phyloP scores from a whole-genome alignment of 1,140 invertebrate genomes.

The Gryllus bimaculatus region DNA sequence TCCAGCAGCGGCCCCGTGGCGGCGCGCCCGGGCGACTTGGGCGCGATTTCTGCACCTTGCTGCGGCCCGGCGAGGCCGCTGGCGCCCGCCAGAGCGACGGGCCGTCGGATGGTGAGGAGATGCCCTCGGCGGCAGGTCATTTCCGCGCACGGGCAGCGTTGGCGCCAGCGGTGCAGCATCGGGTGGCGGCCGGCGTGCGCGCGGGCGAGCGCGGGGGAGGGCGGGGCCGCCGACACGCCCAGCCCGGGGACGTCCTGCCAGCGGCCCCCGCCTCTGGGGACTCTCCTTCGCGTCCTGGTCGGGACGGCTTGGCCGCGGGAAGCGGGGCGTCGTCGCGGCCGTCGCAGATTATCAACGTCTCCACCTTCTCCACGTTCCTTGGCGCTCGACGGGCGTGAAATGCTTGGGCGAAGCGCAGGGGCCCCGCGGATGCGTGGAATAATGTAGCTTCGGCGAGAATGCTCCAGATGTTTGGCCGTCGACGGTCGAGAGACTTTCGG shows the following conservation, averaged over 20 bases:
- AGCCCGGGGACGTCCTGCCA: background rate
- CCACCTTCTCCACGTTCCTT: background rate
- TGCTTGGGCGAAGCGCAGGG: background rate
- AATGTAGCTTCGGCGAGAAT: background rate
- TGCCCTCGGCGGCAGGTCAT: background rate
- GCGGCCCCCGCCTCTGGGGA: too few species aligned
- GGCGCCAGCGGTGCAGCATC: background rate
- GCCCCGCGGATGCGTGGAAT: background rate
- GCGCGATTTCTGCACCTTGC: background rate
- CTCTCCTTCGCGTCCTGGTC: background rate
- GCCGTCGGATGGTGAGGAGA: background rate
- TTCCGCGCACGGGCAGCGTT: background rate
- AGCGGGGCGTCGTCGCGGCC: too few species aligned
- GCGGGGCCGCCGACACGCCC: background rate
- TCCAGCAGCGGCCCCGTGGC: background rate
- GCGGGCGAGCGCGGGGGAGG: background rate
- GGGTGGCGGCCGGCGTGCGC: background rate
- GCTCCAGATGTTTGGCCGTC: background rate
- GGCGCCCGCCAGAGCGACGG: background rate
- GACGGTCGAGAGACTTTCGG: background rate
- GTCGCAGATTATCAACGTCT: background rate
- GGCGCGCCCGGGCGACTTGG: background rate
- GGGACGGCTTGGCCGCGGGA: background rate
- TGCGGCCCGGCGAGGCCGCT: background rate
- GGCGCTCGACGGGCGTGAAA: background rate